Conservation (phyloP, 2,888 invertebrate species). For the Xestia c-nigrum region DNA sequence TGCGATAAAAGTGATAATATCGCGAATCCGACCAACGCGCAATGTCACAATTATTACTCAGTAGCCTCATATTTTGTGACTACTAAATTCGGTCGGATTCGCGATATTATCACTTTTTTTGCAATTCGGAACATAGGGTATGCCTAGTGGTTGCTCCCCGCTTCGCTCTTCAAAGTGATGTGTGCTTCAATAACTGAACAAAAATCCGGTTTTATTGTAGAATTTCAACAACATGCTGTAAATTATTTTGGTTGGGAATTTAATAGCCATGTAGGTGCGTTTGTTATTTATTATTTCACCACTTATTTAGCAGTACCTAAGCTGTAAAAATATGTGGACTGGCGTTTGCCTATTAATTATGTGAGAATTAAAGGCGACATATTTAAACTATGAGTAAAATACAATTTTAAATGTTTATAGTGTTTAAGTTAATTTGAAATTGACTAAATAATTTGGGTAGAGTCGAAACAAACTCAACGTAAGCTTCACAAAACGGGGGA, state of each 20-base stretch:
- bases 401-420: not conserved
- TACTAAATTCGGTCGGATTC: no score
- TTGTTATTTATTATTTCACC: constrained; percentile 27
- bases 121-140: no score
- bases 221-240: constrained; percentile 21
- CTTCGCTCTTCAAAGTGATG: not conserved
- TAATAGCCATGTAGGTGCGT: constrained; percentile 28
- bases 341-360: not conserved
- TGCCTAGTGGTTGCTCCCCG: not conserved
- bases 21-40: no score
- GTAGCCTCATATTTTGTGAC: no score
- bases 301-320: constrained; percentile 1
- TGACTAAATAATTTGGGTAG: not conserved
- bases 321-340: constrained; percentile 4
- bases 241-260: constrained; percentile 33
- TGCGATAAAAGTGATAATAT: no score
- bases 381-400: not conserved
- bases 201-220: constrained; percentile 15
- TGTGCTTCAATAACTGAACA: constrained; percentile 11
- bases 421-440: not conserved
- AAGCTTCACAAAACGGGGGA: not conserved
- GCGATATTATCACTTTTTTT: no score
- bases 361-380: not conserved
- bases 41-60: no score
- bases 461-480: not conserved